These are phyloP conservation scores for Drosophila triauraria DNA, from an alignment of 1,140 invertebrate species.

Conservation along the genomic window DNA sequence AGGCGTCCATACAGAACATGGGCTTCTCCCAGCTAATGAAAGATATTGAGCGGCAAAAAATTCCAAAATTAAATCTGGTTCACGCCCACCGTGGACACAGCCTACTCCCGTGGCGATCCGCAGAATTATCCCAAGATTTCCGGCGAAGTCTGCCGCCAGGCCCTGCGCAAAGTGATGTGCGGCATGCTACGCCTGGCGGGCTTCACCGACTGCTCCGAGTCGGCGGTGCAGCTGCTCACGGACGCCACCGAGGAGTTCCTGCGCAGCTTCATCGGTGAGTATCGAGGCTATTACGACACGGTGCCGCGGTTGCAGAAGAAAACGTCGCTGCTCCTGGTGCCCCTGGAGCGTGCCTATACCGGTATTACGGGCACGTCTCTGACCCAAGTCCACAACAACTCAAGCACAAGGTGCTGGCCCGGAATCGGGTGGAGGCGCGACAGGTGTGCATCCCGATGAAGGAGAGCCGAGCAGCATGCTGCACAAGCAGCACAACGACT, in stretches of 20 bases:
- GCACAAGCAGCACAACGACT: constrained; percentile 64
- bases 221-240: constrained; percentile 69
- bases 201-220: constrained; percentile 80
- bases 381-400: constrained; percentile 81
- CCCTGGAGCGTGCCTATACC: constrained; percentile 73
- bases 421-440: constrained; percentile 76
- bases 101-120: constrained; percentile 71
- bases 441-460: too few species aligned
- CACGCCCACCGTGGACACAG: constrained; percentile 69
- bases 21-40: constrained; percentile 96
- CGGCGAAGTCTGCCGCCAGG: constrained; percentile 48
- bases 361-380: constrained; percentile 70
- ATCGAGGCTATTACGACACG: constrained; percentile 54
- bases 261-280: constrained; percentile 64
- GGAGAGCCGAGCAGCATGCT: constrained; percentile 81
- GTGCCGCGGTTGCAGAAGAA: constrained; percentile 33
- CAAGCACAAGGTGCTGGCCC: constrained; percentile 79
- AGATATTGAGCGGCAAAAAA: constrained; percentile 59
- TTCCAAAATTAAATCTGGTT: constrained; percentile 84
- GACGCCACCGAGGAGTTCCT: constrained; percentile 80
- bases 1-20: constrained; percentile 99
- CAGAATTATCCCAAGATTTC: constrained; percentile 68
- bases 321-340: constrained; percentile 53
- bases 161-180: constrained; percentile 76
- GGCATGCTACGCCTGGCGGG: constrained; percentile 77